Percentiles rank a stretch among this genome's conserved stretches.
Evolutionary conservation across 2,113 vertebrate species (phyloP).

Genomic region (Hoplias malabaricus): DNA sequence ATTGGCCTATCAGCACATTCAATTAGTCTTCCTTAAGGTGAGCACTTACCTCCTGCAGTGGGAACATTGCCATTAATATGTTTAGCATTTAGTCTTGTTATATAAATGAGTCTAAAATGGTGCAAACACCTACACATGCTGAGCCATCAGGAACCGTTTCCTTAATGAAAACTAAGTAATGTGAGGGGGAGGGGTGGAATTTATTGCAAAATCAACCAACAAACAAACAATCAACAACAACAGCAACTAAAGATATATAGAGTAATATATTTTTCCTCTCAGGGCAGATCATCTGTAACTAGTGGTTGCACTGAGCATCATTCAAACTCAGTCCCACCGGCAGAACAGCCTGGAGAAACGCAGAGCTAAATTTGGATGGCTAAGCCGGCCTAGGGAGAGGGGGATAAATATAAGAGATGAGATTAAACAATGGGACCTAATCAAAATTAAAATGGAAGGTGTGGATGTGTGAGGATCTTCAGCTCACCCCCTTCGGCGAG

Average conservation of each 20-base stretch:
- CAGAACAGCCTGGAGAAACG: background rate
- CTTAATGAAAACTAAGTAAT: conserved; percentile 16
- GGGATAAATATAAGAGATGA: background rate
- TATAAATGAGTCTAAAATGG: conserved; percentile 18
- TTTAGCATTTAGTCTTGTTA: conserved; percentile 26
- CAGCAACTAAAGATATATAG: background rate
- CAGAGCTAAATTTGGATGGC: background rate
- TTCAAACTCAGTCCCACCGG: background rate
- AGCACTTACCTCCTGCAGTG: background rate
- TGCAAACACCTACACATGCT: conserved; percentile 29
- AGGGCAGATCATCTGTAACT: background rate
- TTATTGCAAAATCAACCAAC: conserved; percentile 18
- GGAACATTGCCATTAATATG: conserved; percentile 19
- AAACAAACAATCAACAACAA: conserved; percentile 4
- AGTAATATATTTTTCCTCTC: background rate
- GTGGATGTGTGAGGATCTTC: background rate
- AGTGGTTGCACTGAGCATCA: background rate
- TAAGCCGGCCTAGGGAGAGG: background rate
- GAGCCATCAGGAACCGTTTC: background rate
- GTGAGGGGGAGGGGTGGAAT: conserved; percentile 12
- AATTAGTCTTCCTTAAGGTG: conserved; percentile 53
- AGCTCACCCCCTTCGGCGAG: background rate
- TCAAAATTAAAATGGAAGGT: background rate
- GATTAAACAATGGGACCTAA: background rate
- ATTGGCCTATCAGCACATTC: conserved; percentile 50